phyloP scores from a whole-genome alignment of 2,888 invertebrate genomes.

The Lycocerus yunnanus region DNA sequence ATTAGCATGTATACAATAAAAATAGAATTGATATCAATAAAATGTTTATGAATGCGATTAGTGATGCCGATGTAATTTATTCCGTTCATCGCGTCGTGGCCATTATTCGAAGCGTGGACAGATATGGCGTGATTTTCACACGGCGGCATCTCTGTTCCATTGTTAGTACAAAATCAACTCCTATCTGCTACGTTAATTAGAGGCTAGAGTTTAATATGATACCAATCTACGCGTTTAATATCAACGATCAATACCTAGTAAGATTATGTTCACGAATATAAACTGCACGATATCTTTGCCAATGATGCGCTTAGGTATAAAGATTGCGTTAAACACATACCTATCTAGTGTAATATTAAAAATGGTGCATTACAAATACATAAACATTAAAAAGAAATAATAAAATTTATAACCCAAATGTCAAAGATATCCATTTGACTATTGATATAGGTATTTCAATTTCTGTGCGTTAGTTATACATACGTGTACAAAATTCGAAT shows the following conservation, averaged over 20 bases:
- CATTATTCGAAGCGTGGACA: slow-evolving; percentile 29
- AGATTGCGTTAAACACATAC: not conserved
- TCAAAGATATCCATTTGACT: too few relatives aligned
- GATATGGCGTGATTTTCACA: slow-evolving; percentile 31
- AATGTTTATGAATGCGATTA: slow-evolving; percentile 3
- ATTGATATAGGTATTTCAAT: too few relatives aligned
- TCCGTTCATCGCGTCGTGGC: slow-evolving; percentile 12
- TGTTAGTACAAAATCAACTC: slow-evolving; percentile 31
- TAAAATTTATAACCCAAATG: too few relatives aligned
- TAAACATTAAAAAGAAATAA: too few relatives aligned
- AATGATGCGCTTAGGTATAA: slow-evolving; percentile 13
- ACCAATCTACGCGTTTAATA: slow-evolving; percentile 32
- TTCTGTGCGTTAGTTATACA: too few relatives aligned
- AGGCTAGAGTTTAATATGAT: slow-evolving; percentile 32
- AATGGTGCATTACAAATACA: too few relatives aligned
- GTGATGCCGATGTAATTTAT: slow-evolving; percentile 20
- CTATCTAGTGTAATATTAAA: not conserved
- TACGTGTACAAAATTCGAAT: too few relatives aligned
- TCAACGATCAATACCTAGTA: slow-evolving; percentile 28
- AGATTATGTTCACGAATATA: slow-evolving; percentile 32
- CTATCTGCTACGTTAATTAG: slow-evolving; percentile 33
- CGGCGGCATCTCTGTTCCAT: slow-evolving; percentile 32
- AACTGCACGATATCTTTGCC: slow-evolving; percentile 28
- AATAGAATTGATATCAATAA: not conserved
- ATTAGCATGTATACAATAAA: not conserved